phyloP scores from a whole-genome alignment of 2,888 invertebrate genomes.

The Nephrotoma appendiculata region DNA sequence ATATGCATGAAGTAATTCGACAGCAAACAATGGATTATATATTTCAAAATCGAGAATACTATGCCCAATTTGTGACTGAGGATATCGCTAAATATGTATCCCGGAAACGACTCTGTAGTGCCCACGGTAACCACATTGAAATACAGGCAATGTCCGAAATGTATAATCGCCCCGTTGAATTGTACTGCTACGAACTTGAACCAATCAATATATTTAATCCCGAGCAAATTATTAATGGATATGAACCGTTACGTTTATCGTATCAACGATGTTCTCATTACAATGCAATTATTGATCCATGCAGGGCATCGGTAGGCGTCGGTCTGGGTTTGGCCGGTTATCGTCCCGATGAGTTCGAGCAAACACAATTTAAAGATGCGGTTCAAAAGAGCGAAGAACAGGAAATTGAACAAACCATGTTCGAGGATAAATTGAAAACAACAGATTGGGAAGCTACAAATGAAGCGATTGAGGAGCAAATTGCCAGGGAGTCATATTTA shows the following conservation, averaged over 20 bases:
- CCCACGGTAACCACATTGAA: slow-evolving; percentile 83
- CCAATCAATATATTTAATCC: slow-evolving; percentile 81
- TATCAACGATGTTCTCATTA: slow-evolving; percentile 81
- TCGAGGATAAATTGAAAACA: slow-evolving; percentile 75
- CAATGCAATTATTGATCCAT: slow-evolving; percentile 77
- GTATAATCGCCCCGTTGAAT: slow-evolving; percentile 75
- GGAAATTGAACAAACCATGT: slow-evolving; percentile 76
- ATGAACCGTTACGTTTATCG: slow-evolving; percentile 66
- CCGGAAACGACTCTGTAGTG: slow-evolving; percentile 61
- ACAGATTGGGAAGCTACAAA: slow-evolving; percentile 88
- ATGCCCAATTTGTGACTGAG: slow-evolving; percentile 78
- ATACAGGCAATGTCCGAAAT: slow-evolving; percentile 84
- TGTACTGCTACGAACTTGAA: slow-evolving; percentile 49
- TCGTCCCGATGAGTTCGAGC: slow-evolving; percentile 58
- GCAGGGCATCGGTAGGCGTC: slow-evolving; percentile 65
- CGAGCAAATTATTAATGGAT: slow-evolving; percentile 50
- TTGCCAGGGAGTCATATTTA: slow-evolving; percentile 70
- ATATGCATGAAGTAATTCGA: slow-evolving; percentile 69
- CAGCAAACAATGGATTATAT: slow-evolving; percentile 84
- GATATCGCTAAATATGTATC: slow-evolving; percentile 71
- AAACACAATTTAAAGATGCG: slow-evolving; percentile 53
- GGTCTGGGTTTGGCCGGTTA: slow-evolving; percentile 71
- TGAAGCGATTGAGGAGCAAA: slow-evolving; percentile 78
- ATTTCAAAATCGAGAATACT: slow-evolving; percentile 75
- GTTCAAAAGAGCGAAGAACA: slow-evolving; percentile 61